Evolutionary conservation across 1,140 invertebrate species (phyloP), one percentile per base, ranked within the genome.

Genomic region (Scaptodrosophila lebanonensis): DNA sequence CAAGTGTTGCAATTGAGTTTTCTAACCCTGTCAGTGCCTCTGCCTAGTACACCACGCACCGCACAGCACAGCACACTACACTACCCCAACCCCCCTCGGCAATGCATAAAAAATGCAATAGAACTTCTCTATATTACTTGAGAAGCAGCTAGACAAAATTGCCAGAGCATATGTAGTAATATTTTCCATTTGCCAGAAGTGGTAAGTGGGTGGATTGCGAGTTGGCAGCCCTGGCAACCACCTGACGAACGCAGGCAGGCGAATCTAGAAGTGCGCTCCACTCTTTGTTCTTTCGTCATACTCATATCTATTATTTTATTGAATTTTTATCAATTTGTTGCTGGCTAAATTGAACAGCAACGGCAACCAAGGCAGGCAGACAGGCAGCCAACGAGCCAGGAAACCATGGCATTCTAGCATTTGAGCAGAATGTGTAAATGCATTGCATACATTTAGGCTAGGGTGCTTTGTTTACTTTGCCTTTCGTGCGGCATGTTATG

Each of bases 1-100:
- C 35, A 38, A 38, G 35, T 38, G 35, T 38, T 38, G 35, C 35
- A 38, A 38, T 38, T 38, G 35, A 8, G 13, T 38, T 38, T 38
- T 13, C 35, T 15, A 16, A 25, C 22, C 13, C 13, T 4, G n/a
- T n/a, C n/a, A n/a, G n/a, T 16, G 11, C 11, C 7, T 9, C 15
- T 38, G 35, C 15, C 9, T 8, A 3, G 12, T 3, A 33, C 3
- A 2, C 8, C 32, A 4, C 3, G 12, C 5, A n/a, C 5, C 6
- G 12, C 8, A 25, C 22, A 3, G 8, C 22, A 25, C 22, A 25
- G 22, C 8, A 4, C 3, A 3, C 22, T 25, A 25, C 8, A 8
- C 22, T 25, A 25, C 22, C 8, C 22, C 8, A 33, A 33, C 8
- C 5, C 8, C 12, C 32, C 8, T 13, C 8, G 12, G 32, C 12